A percentile compares a stretch with the other conserved stretches of the same genome.
Conservation (phyloP, 2,113 vertebrate genomes). For the Gymnogyps californianus region DNA sequence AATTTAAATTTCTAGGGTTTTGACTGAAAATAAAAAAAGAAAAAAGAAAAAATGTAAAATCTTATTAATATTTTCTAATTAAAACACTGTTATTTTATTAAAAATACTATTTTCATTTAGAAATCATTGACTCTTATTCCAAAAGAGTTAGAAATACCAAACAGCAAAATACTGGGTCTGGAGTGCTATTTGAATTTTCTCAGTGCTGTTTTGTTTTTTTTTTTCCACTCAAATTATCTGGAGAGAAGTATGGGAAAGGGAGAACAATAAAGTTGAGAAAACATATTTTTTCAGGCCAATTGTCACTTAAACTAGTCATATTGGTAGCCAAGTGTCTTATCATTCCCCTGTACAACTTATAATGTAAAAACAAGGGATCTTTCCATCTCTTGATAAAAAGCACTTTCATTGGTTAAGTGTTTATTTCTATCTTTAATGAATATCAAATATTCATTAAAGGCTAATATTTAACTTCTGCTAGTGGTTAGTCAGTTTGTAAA, state of each 20-base stretch:
- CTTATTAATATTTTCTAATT: neutral
- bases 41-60: neutral
- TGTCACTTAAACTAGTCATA: neutral
- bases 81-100: neutral
- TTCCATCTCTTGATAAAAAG: neutral
- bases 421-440: neutral
- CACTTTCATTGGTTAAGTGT: neutral
- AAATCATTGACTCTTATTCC: neutral
- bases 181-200: neutral
- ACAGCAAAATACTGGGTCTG: rapidly evolving
- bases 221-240: neutral
- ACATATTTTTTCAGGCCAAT: neutral
- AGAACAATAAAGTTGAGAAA: neutral
- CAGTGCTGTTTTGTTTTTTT: neutral
- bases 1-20: neutral
- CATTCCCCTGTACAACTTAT: neutral
- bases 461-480: neutral
- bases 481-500: neutral
- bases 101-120: neutral
- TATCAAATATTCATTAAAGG: neutral
- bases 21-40: neutral
- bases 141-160: neutral
- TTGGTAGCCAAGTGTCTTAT: neutral
- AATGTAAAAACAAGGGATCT: neutral
- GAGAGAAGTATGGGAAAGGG: neutral